These are phyloP conservation scores for Candidula unifasciata DNA, from an alignment of 2,888 invertebrate species.

Conservation along the genomic window DNA sequence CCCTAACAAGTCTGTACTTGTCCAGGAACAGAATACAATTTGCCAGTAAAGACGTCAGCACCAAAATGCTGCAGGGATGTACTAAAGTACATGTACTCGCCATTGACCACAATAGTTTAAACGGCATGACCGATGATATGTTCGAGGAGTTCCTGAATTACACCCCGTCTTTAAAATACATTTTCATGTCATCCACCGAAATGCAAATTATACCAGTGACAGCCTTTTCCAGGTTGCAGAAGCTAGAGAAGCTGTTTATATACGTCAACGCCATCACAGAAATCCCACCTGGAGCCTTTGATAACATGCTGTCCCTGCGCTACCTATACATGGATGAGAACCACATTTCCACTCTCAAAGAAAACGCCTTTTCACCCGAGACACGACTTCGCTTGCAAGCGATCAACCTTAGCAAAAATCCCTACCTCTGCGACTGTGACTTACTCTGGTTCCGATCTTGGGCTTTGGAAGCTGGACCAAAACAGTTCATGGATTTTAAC, in stretches of 20 bases:
- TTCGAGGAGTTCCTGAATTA: constrained; percentile 27
- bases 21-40: constrained; percentile 35
- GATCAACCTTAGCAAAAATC: constrained; percentile 81
- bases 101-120: constrained; percentile 38
- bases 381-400: constrained; percentile 62
- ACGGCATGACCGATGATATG: background rate
- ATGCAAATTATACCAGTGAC: constrained; percentile 15
- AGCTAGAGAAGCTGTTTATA: constrained; percentile 12
- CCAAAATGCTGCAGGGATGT: constrained; percentile 29
- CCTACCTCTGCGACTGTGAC: constrained; percentile 82
- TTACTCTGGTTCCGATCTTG: constrained; percentile 65
- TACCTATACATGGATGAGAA: constrained; percentile 45
- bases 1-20: constrained; percentile 33
- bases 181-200: constrained; percentile 24
- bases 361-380: constrained; percentile 45
- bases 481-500: constrained; percentile 18
- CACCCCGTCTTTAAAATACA: constrained; percentile 22
- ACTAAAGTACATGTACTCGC: background rate
- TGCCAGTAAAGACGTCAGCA: background rate
- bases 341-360: constrained; percentile 46
- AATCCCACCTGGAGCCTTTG: constrained; percentile 48
- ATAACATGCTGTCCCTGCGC: constrained; percentile 15
- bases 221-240: constrained; percentile 17
- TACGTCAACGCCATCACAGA: constrained; percentile 37
- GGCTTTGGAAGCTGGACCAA: constrained; percentile 18